Evolutionary conservation across 2,113 vertebrate genomes (phyloP), one percentile per base, ranked within the genome.

Genomic region (Sylvilagus bachmani): DNA sequence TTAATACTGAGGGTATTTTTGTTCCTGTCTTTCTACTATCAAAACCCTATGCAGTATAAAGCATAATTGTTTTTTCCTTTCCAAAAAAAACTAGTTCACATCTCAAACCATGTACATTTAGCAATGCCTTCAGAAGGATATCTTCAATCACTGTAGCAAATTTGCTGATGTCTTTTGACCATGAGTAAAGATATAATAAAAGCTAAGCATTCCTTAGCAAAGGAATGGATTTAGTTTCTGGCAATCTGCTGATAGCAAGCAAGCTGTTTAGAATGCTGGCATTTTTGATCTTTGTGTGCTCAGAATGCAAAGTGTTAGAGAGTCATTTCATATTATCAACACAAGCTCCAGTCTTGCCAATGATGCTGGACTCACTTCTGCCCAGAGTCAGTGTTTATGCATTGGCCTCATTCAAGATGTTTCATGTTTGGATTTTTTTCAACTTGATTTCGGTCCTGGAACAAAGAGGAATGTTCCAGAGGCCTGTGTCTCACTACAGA

Each of bases 101-200:
- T 38, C 58, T 10, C 71, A 84, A 94, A 77, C 74, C 1, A 0
- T 29, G 36, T 84, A 87, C 74, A 33, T 77, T 86, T 44, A 74
- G 78, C 19, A 78, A 86, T 66, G 71, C 77, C 51, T 66, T 73
- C 24, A 61, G 74, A 95, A 86, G 21, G 83, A 10, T 84, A 66
- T 89, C 75, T 91, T 94, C 62, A 77, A 58, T 96, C 70, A 92
- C 8, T 4, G 79, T 89, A 85, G 89, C 82, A 96, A 95, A 96
- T 95, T 73, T 91, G 77, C 86, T 90, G n/a, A 84, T 96, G 81
- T 77, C 89, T 89, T 96, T 79, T 95, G 94, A 86, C 96, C 93
- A 81, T 74, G 89, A 93, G 49, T 93, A 93, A 96, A 95, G 86
- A 94, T 86, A 87, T 38, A 78, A 89, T 95, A 97, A 95, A 94